phyloP scores from a whole-genome alignment of 2,113 vertebrate species.

The Agapornis roseicollis region DNA sequence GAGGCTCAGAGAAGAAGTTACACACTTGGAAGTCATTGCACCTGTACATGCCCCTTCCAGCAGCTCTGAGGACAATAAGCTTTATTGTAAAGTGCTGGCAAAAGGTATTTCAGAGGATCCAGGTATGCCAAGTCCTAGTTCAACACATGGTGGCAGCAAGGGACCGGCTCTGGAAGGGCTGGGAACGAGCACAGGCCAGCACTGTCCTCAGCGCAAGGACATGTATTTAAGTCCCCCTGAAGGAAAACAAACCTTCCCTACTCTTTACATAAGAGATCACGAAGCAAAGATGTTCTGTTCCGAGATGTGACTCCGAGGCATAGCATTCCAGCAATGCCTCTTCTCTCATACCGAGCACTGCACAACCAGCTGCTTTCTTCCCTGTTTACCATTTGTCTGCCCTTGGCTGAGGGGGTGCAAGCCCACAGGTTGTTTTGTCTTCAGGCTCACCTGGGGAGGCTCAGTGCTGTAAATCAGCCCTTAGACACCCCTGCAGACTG shows the following conservation, averaged over 20 bases:
- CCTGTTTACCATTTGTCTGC: background rate
- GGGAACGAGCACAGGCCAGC: background rate
- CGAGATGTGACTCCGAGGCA: background rate
- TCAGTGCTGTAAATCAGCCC: background rate
- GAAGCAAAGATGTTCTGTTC: background rate
- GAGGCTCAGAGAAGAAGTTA: background rate
- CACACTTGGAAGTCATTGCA: rapidly evolving
- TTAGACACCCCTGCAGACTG: background rate
- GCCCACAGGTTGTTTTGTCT: background rate
- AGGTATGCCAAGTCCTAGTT: background rate
- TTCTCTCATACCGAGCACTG: background rate
- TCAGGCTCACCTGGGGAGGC: background rate
- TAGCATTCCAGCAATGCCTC: background rate
- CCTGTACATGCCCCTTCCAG: background rate
- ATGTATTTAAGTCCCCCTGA: background rate
- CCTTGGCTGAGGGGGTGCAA: background rate
- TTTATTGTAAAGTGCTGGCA: background rate
- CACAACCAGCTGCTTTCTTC: background rate
- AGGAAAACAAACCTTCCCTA: background rate
- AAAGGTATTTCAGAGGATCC: rapidly evolving
- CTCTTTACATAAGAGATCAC: background rate
- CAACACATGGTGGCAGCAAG: constrained; percentile 67
- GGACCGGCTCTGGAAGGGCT: background rate
- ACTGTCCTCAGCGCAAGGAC: background rate
- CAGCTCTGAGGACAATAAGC: rapidly evolving